A percentile compares a stretch with the other conserved stretches of the same genome.
Evolutionary conservation across 2,797 vertebrate genomes (phyloP).

Genomic region (Syngnathus acus): DNA sequence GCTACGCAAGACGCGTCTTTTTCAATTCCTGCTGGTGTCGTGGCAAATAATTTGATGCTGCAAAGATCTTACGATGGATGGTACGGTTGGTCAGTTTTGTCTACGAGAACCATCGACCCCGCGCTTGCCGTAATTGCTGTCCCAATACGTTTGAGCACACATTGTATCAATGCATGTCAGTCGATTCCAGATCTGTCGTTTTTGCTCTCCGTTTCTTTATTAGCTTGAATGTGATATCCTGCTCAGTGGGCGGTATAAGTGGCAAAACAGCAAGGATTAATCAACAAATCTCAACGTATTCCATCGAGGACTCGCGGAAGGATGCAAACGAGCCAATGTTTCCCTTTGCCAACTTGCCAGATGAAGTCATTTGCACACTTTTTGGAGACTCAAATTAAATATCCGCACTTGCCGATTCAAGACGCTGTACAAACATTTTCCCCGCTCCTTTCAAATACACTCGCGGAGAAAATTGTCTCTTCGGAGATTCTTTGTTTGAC

Average conservation of each 20-base stretch:
- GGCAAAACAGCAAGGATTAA: not conserved
- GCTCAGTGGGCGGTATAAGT: constrained; percentile 15
- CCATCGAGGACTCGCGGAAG: constrained; percentile 21
- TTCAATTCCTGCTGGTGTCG: too few relatives aligned
- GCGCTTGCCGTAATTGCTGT: not conserved
- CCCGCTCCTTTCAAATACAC: not conserved
- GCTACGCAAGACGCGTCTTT: too few relatives aligned
- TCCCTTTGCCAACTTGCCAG: constrained; percentile 10
- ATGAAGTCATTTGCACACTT: constrained; percentile 5
- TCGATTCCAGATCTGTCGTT: not conserved
- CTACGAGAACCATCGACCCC: not conserved
- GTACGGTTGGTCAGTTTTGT: too few relatives aligned
- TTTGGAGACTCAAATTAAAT: constrained; percentile 6
- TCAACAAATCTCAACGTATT: constrained; percentile 15
- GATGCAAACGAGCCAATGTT: constrained; percentile 15
- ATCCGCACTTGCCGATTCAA: constrained; percentile 1
- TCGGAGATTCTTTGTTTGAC: constrained; percentile 6
- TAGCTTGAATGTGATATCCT: not conserved
- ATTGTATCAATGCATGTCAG: not conserved
- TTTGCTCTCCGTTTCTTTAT: not conserved
- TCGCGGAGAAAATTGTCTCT: constrained; percentile 7
- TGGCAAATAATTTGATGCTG: too few relatives aligned
- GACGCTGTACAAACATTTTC: constrained; percentile 6
- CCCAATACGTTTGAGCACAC: not conserved
- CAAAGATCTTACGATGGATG: too few relatives aligned